Evolutionary conservation across 2,113 vertebrate species (phyloP), one percentile per base, ranked within the genome.

Genomic region (Hyla sarda): DNA sequence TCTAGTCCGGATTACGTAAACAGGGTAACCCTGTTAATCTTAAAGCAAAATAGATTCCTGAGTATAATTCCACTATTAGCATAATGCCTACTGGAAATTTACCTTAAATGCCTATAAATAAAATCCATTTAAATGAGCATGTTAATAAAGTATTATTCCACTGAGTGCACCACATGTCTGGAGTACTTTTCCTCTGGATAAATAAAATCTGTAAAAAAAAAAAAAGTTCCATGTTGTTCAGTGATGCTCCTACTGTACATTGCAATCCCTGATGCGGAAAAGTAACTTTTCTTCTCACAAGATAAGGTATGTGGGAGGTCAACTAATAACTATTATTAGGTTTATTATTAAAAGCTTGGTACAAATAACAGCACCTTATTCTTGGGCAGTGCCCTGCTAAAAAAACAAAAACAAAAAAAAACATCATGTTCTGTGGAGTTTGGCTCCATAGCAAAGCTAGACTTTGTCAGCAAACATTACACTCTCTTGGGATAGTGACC

Each of bases 261-360:
- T 58, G 30, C 16, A 73, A 58, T 73, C 50, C 14, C 23, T 74
- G 48, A 74, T 56, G 82, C 25, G 69, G 50, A 74, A 73, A 83
- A 56, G 23, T 2, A 67, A 67, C 8, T 19, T 76, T 52, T 76
- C 60, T 69, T 82, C 79, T 48, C 60, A 73, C 32, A 25, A 73
- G 69, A 83, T 83, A 83, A 73, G 82, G 14, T 21, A 41, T 54
- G 82, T 73, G 48, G 82, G 67, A 82, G 60, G n/a, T 50, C n/a
- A 23, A 25, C 41, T 56, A 37, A 72, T 83, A 83, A 83, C 73
- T 83, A 41, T 54, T 56, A 50, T 54, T 56, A 50, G 1, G 28
- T 83, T 41, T 83, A 83, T 56, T 83, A 73, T 73, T 72, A 74
- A 45, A 83, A 14, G 19, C 32, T 28, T 37, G 52, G 69, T 54